Evolutionary conservation across 2,113 vertebrate genomes (phyloP), one percentile per base, ranked within the genome.

Genomic region (Protomyctophum bolini): DNA sequence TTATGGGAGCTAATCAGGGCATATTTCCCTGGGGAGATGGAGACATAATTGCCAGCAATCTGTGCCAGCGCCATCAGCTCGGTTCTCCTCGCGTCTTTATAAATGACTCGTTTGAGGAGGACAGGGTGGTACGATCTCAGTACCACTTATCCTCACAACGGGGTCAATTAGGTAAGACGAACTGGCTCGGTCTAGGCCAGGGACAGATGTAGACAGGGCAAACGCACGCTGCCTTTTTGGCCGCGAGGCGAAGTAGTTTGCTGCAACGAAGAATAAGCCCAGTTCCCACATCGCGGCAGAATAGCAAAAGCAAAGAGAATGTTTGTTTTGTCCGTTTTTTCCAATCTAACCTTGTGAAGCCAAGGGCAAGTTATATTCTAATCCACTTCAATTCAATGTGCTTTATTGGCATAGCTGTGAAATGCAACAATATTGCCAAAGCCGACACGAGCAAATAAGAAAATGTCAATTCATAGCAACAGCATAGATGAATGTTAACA

Each of bases 1-100:
- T 90, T 91, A 91, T 88, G 75, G 3, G 7, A 81, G 85, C 86
- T 91, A 90, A 91, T 91, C 88, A 85, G 88, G 81, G 82, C 79
- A 87, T 79, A 91, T 90, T 91, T 88, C 90, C 88, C 89, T 48
- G 0, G 78, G 83, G 88, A 90, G 55, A 60, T 58, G 63, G 72
- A 84, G 79, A 79, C 86, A 87, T 90, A 90, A 91, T 89, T 88
- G 88, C 82, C 77, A 82, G 72, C 85, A 87, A 86, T 88, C 85
- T 82, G 82, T 81, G 63, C 76, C 33, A 10, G 65, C 62, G 86
- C 88, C 80, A 86, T 77, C 77, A 77, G 76, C 70, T 8, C 61
- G 72, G 75, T 84, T 89, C 83, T 82, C 77, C 75, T 41, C 78
- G 76, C 65, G 73, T 77, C 72, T 77, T 84, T 41, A 64, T 72